Evolutionary conservation across 1,140 invertebrate genomes (phyloP).

Genomic region (Microplitis demolitor): DNA sequence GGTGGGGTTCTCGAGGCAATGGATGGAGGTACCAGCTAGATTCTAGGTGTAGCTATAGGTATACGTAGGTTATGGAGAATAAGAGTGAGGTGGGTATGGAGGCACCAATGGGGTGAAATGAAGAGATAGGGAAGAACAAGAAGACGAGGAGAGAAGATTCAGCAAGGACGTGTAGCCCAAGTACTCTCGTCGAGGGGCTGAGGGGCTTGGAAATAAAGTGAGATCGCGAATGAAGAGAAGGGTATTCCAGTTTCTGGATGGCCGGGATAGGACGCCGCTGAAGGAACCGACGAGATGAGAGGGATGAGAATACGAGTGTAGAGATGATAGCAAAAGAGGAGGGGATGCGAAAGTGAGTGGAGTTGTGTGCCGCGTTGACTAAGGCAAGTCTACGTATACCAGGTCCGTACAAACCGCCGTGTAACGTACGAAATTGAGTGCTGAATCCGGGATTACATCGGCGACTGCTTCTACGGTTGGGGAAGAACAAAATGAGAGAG

Average conservation of each 20-base stretch:
- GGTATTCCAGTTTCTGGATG: background rate
- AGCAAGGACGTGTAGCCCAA: too few relatives aligned
- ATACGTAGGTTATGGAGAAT: background rate
- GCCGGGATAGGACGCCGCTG: background rate
- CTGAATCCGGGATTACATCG: conserved; percentile 59
- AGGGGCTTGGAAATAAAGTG: background rate
- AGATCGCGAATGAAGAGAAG: background rate
- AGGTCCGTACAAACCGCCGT: conserved; percentile 49
- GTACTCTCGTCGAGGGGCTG: background rate
- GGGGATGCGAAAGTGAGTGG: conserved; percentile 13
- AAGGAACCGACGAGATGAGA: too few relatives aligned
- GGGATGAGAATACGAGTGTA: background rate
- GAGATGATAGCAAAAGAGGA: background rate
- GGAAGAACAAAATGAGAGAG: too few relatives aligned
- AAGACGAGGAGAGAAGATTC: background rate
- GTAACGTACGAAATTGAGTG: conserved; percentile 62
- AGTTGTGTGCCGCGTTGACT: conserved; percentile 1
- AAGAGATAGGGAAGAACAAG: conserved; percentile 26
- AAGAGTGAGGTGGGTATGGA: background rate
- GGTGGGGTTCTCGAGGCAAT: background rate
- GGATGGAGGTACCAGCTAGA: too few relatives aligned
- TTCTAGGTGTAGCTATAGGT: background rate
- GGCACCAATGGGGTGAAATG: conserved; percentile 26
- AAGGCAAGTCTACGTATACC: conserved; percentile 16
- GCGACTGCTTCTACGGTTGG: background rate